A percentile compares a stretch with the other conserved stretches of the same genome.
These are phyloP conservation scores for Odocoileus virginianus DNA, from an alignment of 2,113 vertebrate species.

Conservation along the genomic window DNA sequence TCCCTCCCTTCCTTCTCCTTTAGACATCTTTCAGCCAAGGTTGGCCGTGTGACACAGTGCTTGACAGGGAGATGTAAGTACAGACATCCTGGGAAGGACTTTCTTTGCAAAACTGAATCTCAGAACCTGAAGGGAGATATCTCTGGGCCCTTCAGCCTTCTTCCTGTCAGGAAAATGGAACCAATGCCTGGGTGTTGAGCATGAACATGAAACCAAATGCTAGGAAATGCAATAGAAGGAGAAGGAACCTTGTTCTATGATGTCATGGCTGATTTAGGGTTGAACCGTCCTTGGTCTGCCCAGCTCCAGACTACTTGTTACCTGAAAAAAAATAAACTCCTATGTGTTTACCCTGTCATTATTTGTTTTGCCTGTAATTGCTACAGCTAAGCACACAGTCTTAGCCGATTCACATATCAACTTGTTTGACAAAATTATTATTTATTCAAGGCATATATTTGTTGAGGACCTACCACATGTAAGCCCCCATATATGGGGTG, in stretches of 20 bases:
- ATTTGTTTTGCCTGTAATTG: neutral
- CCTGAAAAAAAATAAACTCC: neutral
- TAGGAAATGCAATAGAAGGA: neutral
- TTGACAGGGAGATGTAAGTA: neutral
- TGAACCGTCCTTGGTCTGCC: neutral
- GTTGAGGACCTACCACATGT: neutral
- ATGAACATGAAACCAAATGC: neutral
- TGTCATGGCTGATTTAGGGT: neutral
- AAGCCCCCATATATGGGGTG: neutral
- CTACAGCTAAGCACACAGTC: neutral
- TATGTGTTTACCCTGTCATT: neutral
- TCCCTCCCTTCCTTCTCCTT: neutral
- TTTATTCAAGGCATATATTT: constrained; percentile 16
- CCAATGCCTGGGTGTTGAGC: neutral
- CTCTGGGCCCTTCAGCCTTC: neutral
- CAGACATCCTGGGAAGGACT: neutral
- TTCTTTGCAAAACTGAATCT: neutral
- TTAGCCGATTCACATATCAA: neutral
- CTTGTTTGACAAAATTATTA: neutral
- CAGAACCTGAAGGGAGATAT: neutral
- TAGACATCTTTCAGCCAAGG: neutral
- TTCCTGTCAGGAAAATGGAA: neutral
- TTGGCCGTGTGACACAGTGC: neutral
- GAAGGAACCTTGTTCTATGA: neutral
- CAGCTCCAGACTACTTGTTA: neutral